These are phyloP conservation scores for Pocillopora meandrina DNA, from an alignment of 92 coral and sea anemone genomes.

Conservation along the genomic window DNA sequence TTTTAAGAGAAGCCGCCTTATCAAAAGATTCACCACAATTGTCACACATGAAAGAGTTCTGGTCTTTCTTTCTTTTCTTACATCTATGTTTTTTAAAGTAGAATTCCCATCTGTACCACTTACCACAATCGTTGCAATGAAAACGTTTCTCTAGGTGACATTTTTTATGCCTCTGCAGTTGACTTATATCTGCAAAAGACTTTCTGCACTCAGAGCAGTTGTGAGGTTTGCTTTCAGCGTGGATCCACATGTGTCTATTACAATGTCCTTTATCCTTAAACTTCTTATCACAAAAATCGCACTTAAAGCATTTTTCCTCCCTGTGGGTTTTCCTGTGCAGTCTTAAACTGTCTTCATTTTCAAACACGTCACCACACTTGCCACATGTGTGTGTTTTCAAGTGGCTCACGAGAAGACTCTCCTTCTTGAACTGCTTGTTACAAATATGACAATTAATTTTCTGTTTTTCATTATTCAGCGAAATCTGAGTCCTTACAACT, in stretches of 20 bases:
- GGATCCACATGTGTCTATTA: neutral
- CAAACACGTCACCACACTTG: neutral
- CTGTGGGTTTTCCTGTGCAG: neutral
- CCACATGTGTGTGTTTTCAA: neutral
- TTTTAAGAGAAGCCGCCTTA: neutral
- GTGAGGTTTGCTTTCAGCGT: neutral
- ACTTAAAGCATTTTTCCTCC: neutral
- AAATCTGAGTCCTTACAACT: neutral
- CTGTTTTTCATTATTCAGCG: neutral
- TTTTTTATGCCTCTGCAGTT: neutral
- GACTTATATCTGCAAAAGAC: neutral
- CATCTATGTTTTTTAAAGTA: slow-evolving; percentile 10
- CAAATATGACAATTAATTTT: neutral
- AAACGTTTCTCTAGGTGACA: neutral
- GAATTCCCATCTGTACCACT: slow-evolving; percentile 1
- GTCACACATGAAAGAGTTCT: neutral
- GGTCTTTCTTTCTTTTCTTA: neutral
- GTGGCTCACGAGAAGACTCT: neutral
- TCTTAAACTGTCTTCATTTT: neutral
- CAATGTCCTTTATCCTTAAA: neutral
- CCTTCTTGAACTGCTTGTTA: neutral
- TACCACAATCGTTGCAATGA: slow-evolving; percentile 1
- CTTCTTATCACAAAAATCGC: neutral
- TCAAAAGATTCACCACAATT: neutral
- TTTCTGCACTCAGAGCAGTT: neutral